Conservation (phyloP, 2,113 vertebrate species). For the Brachyistius frenatus region DNA sequence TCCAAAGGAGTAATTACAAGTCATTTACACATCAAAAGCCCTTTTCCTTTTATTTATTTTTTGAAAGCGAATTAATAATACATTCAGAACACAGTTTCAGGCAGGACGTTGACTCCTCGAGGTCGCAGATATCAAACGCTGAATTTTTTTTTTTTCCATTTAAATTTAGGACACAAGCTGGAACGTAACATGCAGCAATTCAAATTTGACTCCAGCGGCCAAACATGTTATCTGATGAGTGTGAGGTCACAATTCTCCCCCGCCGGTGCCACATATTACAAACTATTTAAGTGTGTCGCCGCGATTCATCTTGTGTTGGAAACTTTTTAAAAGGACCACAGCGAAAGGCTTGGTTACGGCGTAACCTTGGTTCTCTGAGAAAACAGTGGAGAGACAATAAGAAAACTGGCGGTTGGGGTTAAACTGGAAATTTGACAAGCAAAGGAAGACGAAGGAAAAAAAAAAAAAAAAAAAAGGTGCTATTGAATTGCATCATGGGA, state of each 20-base stretch:
- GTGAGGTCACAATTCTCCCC: slow-evolving; percentile 1
- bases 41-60: too few relatives aligned
- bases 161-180: not conserved
- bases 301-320: too few relatives aligned
- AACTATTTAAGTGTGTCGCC: too few relatives aligned
- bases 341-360: too few relatives aligned
- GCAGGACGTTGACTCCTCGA: slow-evolving; percentile 2
- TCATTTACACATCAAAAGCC: slow-evolving; percentile 54
- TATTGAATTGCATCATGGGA: too few relatives aligned
- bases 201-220: not conserved
- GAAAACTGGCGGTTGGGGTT: too few relatives aligned
- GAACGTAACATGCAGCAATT: not conserved
- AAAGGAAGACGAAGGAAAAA: too few relatives aligned
- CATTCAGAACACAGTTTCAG: not conserved
- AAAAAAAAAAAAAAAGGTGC: too few relatives aligned
- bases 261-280: not conserved
- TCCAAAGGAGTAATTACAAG: slow-evolving; percentile 11
- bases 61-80: slow-evolving; percentile 7
- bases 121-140: not conserved
- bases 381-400: too few relatives aligned
- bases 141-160: not conserved
- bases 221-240: slow-evolving; percentile 24
- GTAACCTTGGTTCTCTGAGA: too few relatives aligned
- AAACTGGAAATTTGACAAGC: too few relatives aligned
- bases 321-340: too few relatives aligned